phyloP scores from a whole-genome alignment of 1,140 invertebrate species.

The Chironomus tepperi region DNA sequence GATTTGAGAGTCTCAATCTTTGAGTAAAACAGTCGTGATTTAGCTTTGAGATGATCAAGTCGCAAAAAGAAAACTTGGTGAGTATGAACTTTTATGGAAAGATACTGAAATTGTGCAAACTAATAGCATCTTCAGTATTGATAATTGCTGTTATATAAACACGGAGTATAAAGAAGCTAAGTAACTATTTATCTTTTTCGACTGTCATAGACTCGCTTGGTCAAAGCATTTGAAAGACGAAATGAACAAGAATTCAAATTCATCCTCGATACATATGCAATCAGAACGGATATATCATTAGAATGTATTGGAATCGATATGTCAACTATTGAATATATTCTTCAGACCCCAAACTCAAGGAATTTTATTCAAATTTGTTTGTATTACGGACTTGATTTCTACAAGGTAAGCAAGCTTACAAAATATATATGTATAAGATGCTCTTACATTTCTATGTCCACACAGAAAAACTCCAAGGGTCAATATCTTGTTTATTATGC shows the following conservation, averaged over 20 bases:
- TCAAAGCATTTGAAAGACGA: neutral
- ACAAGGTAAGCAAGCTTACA: neutral
- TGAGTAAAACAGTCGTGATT: neutral
- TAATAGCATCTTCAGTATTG: neutral
- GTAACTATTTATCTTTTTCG: too few relatives aligned
- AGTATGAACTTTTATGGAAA: neutral
- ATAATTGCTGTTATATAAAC: neutral
- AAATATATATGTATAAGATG: neutral
- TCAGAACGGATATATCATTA: neutral
- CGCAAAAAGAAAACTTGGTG: constrained; percentile 5
- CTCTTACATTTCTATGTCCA: neutral
- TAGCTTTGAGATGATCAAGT: neutral
- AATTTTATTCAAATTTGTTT: neutral
- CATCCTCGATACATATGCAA: neutral
- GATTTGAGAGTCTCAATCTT: neutral
- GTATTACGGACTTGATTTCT: neutral
- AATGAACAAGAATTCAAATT: neutral
- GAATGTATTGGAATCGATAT: neutral
- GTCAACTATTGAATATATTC: neutral
- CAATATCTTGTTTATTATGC: neutral
- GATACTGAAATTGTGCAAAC: too few relatives aligned
- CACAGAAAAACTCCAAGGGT: neutral
- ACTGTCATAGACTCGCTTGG: neutral
- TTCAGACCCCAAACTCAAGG: neutral
- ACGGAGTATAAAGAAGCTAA: too few relatives aligned